These are phyloP conservation scores for Dryocosmus kuriphilus DNA, from an alignment of 2,888 invertebrate species.

Conservation along the genomic window DNA sequence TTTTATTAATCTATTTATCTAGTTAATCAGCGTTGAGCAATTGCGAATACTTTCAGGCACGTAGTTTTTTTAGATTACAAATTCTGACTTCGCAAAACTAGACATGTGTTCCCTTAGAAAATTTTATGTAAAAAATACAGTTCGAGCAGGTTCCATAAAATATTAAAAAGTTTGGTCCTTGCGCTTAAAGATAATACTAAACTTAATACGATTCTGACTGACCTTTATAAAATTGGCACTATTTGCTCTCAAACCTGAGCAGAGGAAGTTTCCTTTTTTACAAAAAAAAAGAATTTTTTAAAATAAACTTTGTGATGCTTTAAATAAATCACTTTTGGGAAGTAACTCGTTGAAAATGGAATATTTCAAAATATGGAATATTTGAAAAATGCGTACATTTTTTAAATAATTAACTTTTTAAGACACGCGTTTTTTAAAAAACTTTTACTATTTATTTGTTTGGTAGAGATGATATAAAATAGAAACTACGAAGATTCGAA, in stretches of 20 bases:
- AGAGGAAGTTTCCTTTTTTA: background rate
- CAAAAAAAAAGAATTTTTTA: background rate
- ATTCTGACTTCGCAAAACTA: background rate
- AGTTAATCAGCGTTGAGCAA: slow-evolving; percentile 34
- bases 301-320: background rate
- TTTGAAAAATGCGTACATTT: no score
- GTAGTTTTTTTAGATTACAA: background rate
- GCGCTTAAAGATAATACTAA: slow-evolving; percentile 19
- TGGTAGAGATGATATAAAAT: no score
- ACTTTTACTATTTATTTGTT: no score
- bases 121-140: slow-evolving; percentile 11
- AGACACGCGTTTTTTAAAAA: no score
- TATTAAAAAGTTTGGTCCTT: slow-evolving; percentile 20
- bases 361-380: no score
- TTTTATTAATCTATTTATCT: background rate
- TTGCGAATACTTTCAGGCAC: slow-evolving; percentile 31
- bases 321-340: background rate
- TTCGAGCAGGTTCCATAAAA: background rate
- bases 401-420: no score
- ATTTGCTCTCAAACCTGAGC: slow-evolving; percentile 5
- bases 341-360: no score
- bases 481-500: no score
- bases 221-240: slow-evolving; percentile 37
- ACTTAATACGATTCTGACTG: slow-evolving; percentile 37
- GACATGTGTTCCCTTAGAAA: slow-evolving; percentile 14